phyloP scores from a whole-genome alignment of 2,888 invertebrate species.

The Drosophila anomalata region DNA sequence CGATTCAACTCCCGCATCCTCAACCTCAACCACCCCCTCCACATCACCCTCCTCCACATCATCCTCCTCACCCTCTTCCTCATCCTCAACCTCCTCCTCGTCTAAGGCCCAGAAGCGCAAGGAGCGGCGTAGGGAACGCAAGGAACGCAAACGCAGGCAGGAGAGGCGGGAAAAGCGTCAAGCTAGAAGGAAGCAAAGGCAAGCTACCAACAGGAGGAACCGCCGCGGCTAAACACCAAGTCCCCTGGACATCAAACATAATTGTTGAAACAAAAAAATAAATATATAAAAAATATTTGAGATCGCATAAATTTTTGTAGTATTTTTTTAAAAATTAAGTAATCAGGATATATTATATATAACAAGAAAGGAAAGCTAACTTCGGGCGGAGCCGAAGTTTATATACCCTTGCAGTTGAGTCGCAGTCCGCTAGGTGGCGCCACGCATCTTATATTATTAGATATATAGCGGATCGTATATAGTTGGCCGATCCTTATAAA shows the following conservation, averaged over 20 bases:
- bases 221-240: neutral
- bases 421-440: too few relatives aligned
- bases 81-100: neutral
- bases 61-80: neutral
- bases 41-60: neutral
- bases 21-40: neutral
- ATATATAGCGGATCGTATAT: too few relatives aligned
- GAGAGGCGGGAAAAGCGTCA: neutral
- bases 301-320: neutral
- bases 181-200: neutral
- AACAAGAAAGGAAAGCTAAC: too few relatives aligned
- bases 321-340: neutral
- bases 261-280: neutral
- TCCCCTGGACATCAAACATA: neutral
- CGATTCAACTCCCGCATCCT: neutral
- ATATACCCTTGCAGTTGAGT: too few relatives aligned
- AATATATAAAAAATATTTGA: neutral
- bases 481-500: too few relatives aligned
- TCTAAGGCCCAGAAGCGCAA: neutral
- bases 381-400: too few relatives aligned
- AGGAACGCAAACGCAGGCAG: neutral
- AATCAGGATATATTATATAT: neutral
- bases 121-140: neutral
- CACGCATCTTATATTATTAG: too few relatives aligned
- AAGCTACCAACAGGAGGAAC: neutral